Evolutionary conservation across 2,113 vertebrate genomes (phyloP), one percentile per base, ranked within the genome.

Genomic region (Atherinomorus stipes): DNA sequence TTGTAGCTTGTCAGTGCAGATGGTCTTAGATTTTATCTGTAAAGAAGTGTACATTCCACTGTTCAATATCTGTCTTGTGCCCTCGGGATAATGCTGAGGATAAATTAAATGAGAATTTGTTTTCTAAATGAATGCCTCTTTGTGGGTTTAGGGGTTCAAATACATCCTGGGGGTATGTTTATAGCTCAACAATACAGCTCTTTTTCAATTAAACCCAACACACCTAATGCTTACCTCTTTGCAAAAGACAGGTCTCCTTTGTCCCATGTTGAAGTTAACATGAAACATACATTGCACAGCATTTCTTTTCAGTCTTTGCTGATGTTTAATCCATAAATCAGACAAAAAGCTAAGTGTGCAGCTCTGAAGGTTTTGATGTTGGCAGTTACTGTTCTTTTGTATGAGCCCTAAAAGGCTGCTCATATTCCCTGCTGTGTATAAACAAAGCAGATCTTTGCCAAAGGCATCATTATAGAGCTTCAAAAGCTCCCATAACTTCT

Each of bases 391-490:
- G 26, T 54, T 85, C 61, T 73, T 85, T 83, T 78, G 72, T 84
- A 69, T 60, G 74, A 67, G 71, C 71, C 58, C 73, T 81, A 83
- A 87, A 90, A 85, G 58, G 54, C 76, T 84, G 86, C 84, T 90
- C 66, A 69, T 90, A 90, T 90, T 77, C 68, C 90, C 88, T 62
- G 76, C 85, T 84, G 85, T 57, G 88, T 56, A 54, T 16, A 81
- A 88, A 90, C 85, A 90, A 88, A 90, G 87, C 70, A n/a, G 49
- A 64, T 83, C 59, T 65, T 28, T 56, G 68, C 74, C 71, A 81
- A 89, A 90, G 79, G 72, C 85, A 83, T 90, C 90, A 86, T 93
- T 90, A 90, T 38, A 60, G 76, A 65, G 57, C 82, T 88, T 85
- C 83, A 86, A 86, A 92, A 84, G 82, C 86, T 85, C 74, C 65